Conservation (phyloP, 64 coral and sea anemone species). For the Astreopora myriophthalma region DNA sequence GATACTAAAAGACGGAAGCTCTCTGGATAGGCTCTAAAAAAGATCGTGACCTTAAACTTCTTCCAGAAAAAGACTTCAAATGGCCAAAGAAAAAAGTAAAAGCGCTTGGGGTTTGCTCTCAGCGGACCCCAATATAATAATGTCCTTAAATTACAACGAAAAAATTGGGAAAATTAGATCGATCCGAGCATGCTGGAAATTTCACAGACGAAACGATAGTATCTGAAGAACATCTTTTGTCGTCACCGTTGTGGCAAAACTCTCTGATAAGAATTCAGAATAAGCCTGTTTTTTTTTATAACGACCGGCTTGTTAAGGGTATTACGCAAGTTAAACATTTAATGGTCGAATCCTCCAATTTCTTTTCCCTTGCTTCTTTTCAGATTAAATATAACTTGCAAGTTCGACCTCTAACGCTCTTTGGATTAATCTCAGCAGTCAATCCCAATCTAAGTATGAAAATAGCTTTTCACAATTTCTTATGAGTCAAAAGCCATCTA, state of each 20-base stretch:
- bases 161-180: too few relatives aligned
- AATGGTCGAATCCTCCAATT: neutral
- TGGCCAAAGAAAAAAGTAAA: too few relatives aligned
- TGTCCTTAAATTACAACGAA: too few relatives aligned
- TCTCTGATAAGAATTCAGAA: slow-evolving; percentile 26
- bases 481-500: too few relatives aligned
- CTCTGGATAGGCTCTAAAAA: too few relatives aligned
- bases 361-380: slow-evolving; percentile 15
- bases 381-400: neutral
- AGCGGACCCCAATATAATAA: too few relatives aligned
- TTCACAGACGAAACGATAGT: too few relatives aligned
- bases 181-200: too few relatives aligned
- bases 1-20: neutral
- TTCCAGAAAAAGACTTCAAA: neutral
- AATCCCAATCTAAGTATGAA: neutral
- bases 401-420: neutral
- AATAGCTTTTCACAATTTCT: too few relatives aligned
- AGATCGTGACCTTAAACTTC: too few relatives aligned
- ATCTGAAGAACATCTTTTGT: neutral
- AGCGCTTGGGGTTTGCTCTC: too few relatives aligned
- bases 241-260: slow-evolving; percentile 2
- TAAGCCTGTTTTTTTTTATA: slow-evolving; percentile 6
- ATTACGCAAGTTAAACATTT: slow-evolving; percentile 8
- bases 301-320: neutral
- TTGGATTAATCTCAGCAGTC: neutral